These are phyloP conservation scores for Ceyx melanurus DNA, from an alignment of 2,113 vertebrate species.

Conservation along the genomic window DNA sequence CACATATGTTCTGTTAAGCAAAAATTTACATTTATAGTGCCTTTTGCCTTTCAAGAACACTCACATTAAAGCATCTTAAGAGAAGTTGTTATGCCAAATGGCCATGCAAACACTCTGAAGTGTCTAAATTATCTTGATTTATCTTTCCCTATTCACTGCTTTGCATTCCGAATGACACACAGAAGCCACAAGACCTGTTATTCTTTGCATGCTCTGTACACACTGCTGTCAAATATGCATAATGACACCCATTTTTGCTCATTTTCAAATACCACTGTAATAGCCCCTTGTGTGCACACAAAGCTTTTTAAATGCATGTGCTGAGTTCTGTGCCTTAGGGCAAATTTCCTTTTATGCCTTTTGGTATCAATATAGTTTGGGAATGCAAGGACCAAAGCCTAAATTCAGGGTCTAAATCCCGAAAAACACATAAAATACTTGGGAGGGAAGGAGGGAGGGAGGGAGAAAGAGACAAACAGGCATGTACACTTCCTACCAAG, in stretches of 20 bases:
- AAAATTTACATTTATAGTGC: background rate
- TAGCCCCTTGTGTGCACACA: constrained; percentile 11
- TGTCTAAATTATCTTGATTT: background rate
- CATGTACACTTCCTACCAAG: background rate
- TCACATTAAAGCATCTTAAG: background rate
- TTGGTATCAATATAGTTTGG: background rate
- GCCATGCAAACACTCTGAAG: background rate
- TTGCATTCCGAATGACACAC: background rate
- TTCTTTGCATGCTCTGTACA: background rate
- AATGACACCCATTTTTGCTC: constrained; percentile 10
- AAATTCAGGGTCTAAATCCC: background rate
- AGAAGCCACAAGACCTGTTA: background rate
- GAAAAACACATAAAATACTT: background rate
- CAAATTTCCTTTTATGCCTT: background rate
- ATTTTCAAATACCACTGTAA: constrained; percentile 36
- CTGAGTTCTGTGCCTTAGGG: constrained; percentile 3
- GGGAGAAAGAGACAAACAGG: background rate
- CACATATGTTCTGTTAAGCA: background rate
- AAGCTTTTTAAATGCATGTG: background rate
- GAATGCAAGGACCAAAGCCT: background rate
- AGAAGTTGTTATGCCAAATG: background rate
- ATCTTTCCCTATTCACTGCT: background rate
- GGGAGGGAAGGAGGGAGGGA: background rate
- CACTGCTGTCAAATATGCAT: background rate
- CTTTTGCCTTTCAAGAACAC: background rate